These are phyloP conservation scores for Chrysolina haemoptera DNA, from an alignment of 2,888 invertebrate genomes.

Conservation along the genomic window DNA sequence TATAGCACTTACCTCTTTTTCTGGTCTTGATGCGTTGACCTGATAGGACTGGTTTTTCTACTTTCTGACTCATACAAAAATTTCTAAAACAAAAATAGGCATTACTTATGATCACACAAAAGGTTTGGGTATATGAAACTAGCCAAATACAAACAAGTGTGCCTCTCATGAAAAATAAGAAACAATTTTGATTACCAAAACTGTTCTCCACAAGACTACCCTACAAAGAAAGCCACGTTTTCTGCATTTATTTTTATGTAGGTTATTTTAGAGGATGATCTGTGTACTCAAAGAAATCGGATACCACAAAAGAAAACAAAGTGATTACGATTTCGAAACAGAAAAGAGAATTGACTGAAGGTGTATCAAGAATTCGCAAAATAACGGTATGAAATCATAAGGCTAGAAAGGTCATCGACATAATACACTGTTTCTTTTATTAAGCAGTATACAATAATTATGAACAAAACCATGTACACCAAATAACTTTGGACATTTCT, in stretches of 20 bases:
- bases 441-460: neutral
- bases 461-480: neutral
- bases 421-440: slow-evolving; percentile 11
- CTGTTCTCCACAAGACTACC: neutral
- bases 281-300: too few species aligned
- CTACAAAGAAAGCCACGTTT: slow-evolving; percentile 20
- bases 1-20: slow-evolving; percentile 92
- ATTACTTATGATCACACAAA: too few species aligned
- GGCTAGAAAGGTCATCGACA: slow-evolving; percentile 59
- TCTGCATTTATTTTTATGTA: neutral
- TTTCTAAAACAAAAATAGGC: slow-evolving; percentile 65
- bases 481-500: neutral
- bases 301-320: neutral
- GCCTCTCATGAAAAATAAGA: too few species aligned
- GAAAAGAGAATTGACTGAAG: slow-evolving; percentile 32
- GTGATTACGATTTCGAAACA: neutral
- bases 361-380: slow-evolving; percentile 14
- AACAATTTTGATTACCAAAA: too few species aligned
- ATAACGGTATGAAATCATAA: slow-evolving; percentile 50
- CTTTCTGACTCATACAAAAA: slow-evolving; percentile 99
- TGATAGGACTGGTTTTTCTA: slow-evolving; percentile 99
- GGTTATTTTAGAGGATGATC: neutral
- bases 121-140: neutral
- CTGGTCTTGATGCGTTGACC: slow-evolving; percentile 99
- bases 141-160: neutral